These are phyloP conservation scores for Eupithecia abbreviata DNA, from an alignment of 2,888 invertebrate species.

Conservation along the genomic window DNA sequence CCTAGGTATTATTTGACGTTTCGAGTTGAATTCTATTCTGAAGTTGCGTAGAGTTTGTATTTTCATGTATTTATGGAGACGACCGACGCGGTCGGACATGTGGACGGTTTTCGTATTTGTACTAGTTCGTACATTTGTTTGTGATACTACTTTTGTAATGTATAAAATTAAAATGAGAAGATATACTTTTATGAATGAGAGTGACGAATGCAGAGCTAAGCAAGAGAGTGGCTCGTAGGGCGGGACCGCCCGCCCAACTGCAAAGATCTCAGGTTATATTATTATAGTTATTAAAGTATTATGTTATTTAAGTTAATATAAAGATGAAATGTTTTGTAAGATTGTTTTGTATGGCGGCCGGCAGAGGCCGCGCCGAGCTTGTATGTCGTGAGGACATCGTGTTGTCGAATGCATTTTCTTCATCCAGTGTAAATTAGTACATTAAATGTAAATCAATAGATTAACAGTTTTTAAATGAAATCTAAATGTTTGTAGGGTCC, in stretches of 20 bases:
- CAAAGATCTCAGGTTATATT: constrained; percentile 83
- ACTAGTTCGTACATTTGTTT: constrained; percentile 84
- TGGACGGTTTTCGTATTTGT: constrained; percentile 80
- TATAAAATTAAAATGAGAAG: constrained; percentile 79
- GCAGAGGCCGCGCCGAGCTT: not conserved
- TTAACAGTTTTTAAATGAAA: constrained; percentile 79
- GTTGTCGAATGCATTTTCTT: constrained; percentile 70
- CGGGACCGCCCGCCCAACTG: constrained; percentile 48
- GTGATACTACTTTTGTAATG: constrained; percentile 85
- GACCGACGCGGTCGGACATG: constrained; percentile 69
- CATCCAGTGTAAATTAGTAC: constrained; percentile 78
- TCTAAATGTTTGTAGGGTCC: constrained; percentile 82
- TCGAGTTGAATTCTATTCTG: constrained; percentile 81
- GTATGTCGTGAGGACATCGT: not conserved
- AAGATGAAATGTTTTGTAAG: constrained; percentile 81
- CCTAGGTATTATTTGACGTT: constrained; percentile 81
- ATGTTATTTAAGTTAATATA: constrained; percentile 84
- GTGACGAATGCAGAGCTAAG: constrained; percentile 72
- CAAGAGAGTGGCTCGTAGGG: constrained; percentile 63
- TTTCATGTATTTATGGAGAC: constrained; percentile 75
- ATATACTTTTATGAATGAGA: constrained; percentile 79
- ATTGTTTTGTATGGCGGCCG: constrained; percentile 72
- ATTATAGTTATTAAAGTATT: constrained; percentile 83
- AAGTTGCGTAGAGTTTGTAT: constrained; percentile 79
- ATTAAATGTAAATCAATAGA: constrained; percentile 80